Percentiles rank a stretch among this genome's conserved stretches.
Evolutionary conservation across 2,888 invertebrate genomes (phyloP).

Genomic region (Volucella inflata): DNA sequence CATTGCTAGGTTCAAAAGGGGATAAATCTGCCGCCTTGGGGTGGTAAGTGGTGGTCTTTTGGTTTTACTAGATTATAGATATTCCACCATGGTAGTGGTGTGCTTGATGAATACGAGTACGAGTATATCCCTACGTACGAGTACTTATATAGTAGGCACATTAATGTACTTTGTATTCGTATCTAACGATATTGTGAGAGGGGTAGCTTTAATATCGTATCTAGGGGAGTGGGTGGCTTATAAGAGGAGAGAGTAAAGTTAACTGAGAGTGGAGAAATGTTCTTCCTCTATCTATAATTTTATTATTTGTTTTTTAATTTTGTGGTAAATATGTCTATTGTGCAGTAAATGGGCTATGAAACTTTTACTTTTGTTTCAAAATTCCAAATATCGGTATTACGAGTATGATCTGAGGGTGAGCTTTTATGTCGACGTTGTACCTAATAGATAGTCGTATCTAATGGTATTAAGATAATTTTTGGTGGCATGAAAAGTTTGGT

Average conservation of each 20-base stretch:
- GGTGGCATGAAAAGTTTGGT: no score
- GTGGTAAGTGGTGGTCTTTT: conserved; percentile 60
- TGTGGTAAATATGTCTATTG: conserved; percentile 49
- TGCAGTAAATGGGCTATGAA: conserved; percentile 61
- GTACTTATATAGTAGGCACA: no score
- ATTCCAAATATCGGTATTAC: conserved; percentile 60
- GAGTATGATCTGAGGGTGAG: conserved; percentile 1
- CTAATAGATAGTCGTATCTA: no score
- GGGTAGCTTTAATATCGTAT: conserved; percentile 72
- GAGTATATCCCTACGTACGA: conserved; percentile 3
- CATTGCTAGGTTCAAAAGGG: conserved; percentile 61
- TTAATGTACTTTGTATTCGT: not conserved
- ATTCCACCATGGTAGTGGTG: conserved; percentile 30
- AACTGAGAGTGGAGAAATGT: conserved; percentile 34
- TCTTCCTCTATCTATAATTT: not conserved
- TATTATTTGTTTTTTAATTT: conserved; percentile 22
- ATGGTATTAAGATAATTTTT: no score
- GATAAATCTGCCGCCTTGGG: conserved; percentile 46
- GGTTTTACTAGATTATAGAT: conserved; percentile 66
- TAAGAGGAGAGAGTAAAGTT: conserved; percentile 27
- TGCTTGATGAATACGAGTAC: no score
- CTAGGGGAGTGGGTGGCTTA: conserved; percentile 42
- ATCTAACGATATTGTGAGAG: conserved; percentile 47
- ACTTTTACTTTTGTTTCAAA: conserved; percentile 71
- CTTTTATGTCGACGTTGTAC: not conserved